Evolutionary conservation across 1,140 invertebrate genomes (phyloP), one percentile per base, ranked within the genome.

Genomic region (Monomorium pharaonis): DNA sequence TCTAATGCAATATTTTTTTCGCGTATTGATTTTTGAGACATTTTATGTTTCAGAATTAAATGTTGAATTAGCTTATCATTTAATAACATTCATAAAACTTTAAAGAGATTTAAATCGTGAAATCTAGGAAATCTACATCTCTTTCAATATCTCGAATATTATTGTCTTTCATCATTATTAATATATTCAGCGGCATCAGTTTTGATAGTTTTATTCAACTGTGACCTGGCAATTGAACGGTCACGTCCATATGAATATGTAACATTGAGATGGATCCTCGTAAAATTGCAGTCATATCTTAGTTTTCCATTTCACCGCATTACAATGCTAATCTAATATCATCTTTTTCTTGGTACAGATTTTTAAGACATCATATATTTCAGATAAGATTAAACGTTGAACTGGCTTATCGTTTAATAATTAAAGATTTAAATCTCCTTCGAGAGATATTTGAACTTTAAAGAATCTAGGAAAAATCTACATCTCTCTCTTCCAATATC

Each of bases 231-330:
- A 51, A 33, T 37, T 47, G 78, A 58, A 58, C 58, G n/a, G 27
- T 44, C 18, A 5, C 33, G 18, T 21, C 69, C 47, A 12, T 51
- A 30, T 56, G 54, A 62, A 70, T 70, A 70, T 51, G 14, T 49
- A 56, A 2, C 37, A 16, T 0, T 30, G n/a, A 63, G 62, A 70
- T 76, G 30, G 6, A 4, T 63, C 21, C 21, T 9, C 44, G 30
- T 88, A 86, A 83, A 86, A 88, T 74, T 56, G 56, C 37, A 33
- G 49, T 56, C 63, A 18, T 88, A 88, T 86, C 87, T 83, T 88
- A 69, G 69, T 86, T 84, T 88, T 88, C 85, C 87, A 56, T 86
- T 76, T 77, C 63, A 56, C 54, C 84, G 85, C 65, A 58, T 84
- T 83, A 56, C 42, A n/a, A n/a, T n/a, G n/a, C n/a, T n/a, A 30